Base-by-base conservation (phyloP, 1,140 invertebrate genomes). In the Goniozus legneri region DNA sequence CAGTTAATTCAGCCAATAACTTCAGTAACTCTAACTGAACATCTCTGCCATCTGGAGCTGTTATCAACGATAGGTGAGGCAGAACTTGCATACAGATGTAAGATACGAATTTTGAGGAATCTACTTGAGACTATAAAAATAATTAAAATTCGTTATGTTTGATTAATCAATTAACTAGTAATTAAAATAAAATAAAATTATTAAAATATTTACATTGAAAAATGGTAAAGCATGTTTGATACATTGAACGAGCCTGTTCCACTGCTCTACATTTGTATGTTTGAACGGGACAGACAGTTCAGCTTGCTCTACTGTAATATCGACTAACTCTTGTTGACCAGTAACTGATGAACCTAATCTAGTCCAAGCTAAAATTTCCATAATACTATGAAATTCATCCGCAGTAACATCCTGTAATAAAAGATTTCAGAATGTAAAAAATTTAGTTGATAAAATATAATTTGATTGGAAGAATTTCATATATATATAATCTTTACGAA, bases 351-450 rank as follows among this genome's bases (percentile, higher is more conserved):
- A 86, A 35, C 88, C 86, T 33, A 92, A 78, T 71, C 86, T 85
- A 8, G 94, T 86, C 73, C 83, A 83, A 1, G 83, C 84, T 50
- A 97, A 76, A 43, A 95, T 80, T 14, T 87, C 86, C 85, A 97
- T 92, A 22, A 97, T 84, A 36, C 84, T 80, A 49, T 92, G 85
- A 77, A 96, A 96, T 75, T 97, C 94, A 58, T 95, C 91, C 38
- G 90, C 89, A 30, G 88, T 92, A 8, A 92, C 87, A 80, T 92
- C 89, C 86, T 92, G 57, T 2, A 71, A 66, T 34, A 13, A 34
- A 44, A 35, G n/a, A 39, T 30, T 16, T 24, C 15, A 47, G 7
- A 8, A 27, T 27, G 39, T 20, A 48, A 14, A 20, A 20, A 34
- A 12, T 39, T 30, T 15, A 38, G 12, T 21, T n/a, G 20, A 7